Base-by-base conservation (phyloP, 2,113 vertebrate genomes). In the Solea senegalensis region DNA sequence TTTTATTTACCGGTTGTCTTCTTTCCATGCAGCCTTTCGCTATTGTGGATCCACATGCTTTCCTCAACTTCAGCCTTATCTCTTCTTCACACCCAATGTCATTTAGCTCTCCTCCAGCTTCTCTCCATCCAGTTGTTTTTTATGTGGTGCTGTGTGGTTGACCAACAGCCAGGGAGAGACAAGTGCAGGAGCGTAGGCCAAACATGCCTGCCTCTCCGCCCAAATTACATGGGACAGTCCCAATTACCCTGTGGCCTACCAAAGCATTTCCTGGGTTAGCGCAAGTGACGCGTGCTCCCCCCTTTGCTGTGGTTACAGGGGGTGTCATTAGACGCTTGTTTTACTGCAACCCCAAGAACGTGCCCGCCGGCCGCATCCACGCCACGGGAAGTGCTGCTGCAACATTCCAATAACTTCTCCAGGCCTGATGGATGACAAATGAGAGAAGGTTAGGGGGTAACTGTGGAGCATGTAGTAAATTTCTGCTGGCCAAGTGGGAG, bases 201-300 rank as follows among this genome's bases (percentile, higher is more conserved):
- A 88, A 86, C 81, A 84, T 82, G 79, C 80, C 81, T 87, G 86
- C 87, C 68, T 90, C 85, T 88, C 90, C 69, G 82, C 92, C 86
- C 87, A 94, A 94, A 94, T 94, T 94, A 93, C 88, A 92, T 80
- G 91, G 94, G 93, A 94, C 93, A 94, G 92, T 94, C 91, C 91
- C 90, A 94, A 94, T 94, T 94, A 94, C 91, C 88, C 90, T 94
- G 94, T 92, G 94, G 94, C 92, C 92, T 92, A 94, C 93, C 93
- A 87, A 94, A 93, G 91, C 92, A 93, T 94, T 94, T 94, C 93
- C 93, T 92, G 92, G 91, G 92, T 94, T 91, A 92, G 91, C 63
- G 72, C 85, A 86, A 75, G 89, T 90, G 92, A 90, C 84, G 84
- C 78, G 86, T 74, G 78, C 74, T 14, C 9, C 56, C 11, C 16